Base-by-base conservation (phyloP, 2,113 vertebrate genomes). In the Psittacus erithacus region DNA sequence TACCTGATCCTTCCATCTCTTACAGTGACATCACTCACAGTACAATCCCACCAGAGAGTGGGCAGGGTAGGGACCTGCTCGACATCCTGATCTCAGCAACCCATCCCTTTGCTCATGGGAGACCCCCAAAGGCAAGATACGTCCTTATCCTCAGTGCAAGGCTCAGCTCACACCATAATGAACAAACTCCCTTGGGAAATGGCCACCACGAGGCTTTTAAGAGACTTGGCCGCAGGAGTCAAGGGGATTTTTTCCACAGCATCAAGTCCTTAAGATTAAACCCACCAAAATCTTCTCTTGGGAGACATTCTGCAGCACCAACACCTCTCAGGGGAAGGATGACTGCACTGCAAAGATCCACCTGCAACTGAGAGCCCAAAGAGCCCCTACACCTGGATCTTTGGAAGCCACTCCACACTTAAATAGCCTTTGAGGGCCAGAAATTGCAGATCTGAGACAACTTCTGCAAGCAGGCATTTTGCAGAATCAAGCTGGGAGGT, bases 21-120 rank as follows among this genome's bases (percentile, higher is more conserved):
- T 1, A 11, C 33, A 4, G 9, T 2, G 28, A n/a, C 52, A 15
- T 7, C 0, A 4, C 38, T 59, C 17, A 0, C 41, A 6, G 41
- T 5, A 35, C 31, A 11, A 63, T 38, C 55, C 18, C 55, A 7
- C 6, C 44, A 44, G 35, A 23, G 28, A 35, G n/a, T 4, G 1
- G 16, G 29, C 75, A 77, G 29, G 47, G 35, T 53, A 44, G 28
- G 57, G 59, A 17, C 13, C 35, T 23, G 41, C 55, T 55, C 81
- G 27, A 5, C 10, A 0, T 5, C 35, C 68, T 41, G 25, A 84
- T 6, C 52, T 52, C 69, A 55, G 38, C 78, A 43, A 59, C 44
- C 65, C 8, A 19, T 63, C 22, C 49, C 0, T 0, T 7, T 7
- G 73, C 70, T 6, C 0, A 0, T 3, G 28, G 33, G 55, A 70